Evolutionary conservation across 92 coral and sea anemone genomes (phyloP), one percentile per base, ranked within the genome.

Genomic region (Porites divaricata): DNA sequence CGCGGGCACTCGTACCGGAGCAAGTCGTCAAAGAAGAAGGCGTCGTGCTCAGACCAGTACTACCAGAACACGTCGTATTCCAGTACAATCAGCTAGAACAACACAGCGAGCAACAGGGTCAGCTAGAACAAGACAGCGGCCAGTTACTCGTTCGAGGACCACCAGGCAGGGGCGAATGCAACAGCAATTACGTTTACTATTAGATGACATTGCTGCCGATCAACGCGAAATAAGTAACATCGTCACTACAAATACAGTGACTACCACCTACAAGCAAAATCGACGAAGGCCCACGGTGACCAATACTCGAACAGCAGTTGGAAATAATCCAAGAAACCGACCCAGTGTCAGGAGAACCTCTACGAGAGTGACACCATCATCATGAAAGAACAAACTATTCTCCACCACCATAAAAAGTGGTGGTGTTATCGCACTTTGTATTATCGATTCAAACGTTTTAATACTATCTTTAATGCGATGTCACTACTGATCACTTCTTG

Each of bases 341-440:
- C 22, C 24, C 41, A 8, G 20, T 8, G 9, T n/a, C 2, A 9
- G 22, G 0, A 19, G 24, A 64, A 9, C 13, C 35, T 1, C 9
- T 8, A 2, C 9, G 0, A 21, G n/a, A n/a, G n/a, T n/a, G n/a
- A n/a, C n/a, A n/a, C n/a, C n/a, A n/a, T n/a, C n/a, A 64, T 26
- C 3, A 23, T 51, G 1, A 51, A 51, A 1, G 56, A 70, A 2
- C 74, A 1, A 23, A 7, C 10, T 25, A 6, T 9, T 0, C 35
- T 70, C 1, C 22, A 15, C 53, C 26, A 22, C 24, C 77, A 85
- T 19, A 77, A 76, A 17, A 64, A 59, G 6, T 83, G 68, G 15
- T 76, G 76, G 83, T 85, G 82, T 83, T 67, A 83, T 77, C 70
- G 67, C 17, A 71, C 74, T 2, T 24, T 77, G 63, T 86, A 56